These are phyloP conservation scores for Balaeniceps rex DNA, from an alignment of 2,113 vertebrate species.

Conservation along the genomic window DNA sequence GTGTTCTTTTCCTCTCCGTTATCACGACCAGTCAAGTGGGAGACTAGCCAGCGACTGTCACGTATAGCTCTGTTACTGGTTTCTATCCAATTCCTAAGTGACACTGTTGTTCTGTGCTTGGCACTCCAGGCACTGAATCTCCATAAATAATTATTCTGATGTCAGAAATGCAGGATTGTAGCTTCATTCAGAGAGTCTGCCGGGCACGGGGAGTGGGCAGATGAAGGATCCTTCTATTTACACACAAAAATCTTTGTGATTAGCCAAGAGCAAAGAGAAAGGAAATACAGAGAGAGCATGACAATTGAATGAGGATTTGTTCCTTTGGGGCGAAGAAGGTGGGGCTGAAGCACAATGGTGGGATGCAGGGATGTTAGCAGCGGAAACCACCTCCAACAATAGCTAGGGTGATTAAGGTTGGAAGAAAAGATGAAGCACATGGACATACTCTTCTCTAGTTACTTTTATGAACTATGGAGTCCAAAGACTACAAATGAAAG, in stretches of 20 bases:
- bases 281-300: not conserved
- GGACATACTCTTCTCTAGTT: not conserved
- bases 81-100: not conserved
- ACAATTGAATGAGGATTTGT: not conserved
- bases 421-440: not conserved
- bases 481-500: not conserved
- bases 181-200: not conserved
- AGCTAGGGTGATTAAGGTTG: not conserved
- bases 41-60: not conserved
- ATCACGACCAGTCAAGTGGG: not conserved
- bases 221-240: slow-evolving; percentile 25
- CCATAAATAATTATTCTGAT: slow-evolving; percentile 32
- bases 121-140: not conserved
- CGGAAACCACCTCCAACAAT: not conserved
- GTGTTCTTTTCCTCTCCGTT: not conserved
- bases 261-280: not conserved
- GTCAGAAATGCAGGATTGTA: not conserved
- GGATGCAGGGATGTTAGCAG: not conserved
- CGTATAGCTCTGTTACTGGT: not conserved
- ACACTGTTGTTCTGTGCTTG: not conserved
- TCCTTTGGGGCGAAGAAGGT: not conserved
- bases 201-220: not conserved
- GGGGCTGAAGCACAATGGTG: not conserved
- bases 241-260: not conserved
- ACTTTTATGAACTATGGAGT: not conserved